A percentile compares a stretch with the other conserved stretches of the same genome.
Evolutionary conservation across 2,113 vertebrate species (phyloP).

Genomic region (Lanius ludovicianus): DNA sequence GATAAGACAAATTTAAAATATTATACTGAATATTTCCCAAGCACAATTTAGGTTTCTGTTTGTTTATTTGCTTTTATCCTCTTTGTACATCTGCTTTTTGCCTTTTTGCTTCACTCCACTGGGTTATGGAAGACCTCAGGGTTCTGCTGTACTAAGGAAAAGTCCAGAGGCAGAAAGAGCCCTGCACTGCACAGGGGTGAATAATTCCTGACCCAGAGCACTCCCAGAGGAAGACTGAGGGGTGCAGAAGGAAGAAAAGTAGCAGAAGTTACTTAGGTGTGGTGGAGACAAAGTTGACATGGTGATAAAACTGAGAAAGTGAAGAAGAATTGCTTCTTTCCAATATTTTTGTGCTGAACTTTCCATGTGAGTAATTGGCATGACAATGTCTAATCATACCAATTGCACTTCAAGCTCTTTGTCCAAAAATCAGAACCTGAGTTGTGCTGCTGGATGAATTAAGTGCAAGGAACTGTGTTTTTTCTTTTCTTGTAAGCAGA

Average conservation of each 20-base stretch:
- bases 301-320: neutral
- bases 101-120: neutral
- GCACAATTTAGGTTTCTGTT: neutral
- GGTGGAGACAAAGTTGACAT: neutral
- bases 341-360: neutral
- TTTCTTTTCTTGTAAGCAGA: neutral
- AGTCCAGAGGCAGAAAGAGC: neutral
- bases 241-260: neutral
- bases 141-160: neutral
- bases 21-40: neutral
- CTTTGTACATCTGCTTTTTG: rapidly evolving
- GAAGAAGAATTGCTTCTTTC: neutral
- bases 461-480: neutral
- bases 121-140: neutral
- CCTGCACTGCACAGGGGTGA: neutral
- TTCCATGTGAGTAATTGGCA: neutral
- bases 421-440: neutral
- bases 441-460: neutral
- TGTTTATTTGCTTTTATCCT: neutral
- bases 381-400: neutral
- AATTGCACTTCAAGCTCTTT: neutral
- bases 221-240: neutral
- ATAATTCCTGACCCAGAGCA: neutral
- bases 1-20: neutral
- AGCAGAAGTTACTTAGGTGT: neutral